phyloP scores from a whole-genome alignment of 2,113 vertebrate genomes.

The Perca schrenkii region DNA sequence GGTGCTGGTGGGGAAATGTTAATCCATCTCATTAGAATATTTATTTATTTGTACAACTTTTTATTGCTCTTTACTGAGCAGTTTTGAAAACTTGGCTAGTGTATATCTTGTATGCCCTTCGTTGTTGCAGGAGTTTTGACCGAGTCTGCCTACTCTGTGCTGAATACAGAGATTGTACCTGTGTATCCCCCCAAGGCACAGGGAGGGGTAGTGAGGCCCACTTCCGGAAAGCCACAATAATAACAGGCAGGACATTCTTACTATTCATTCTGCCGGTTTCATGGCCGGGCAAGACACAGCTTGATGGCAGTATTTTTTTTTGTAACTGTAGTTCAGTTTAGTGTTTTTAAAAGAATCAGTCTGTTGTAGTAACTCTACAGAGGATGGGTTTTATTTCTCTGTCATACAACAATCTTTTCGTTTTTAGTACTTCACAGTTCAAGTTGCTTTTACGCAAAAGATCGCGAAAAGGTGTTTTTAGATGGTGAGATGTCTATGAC shows the following conservation, averaged over 20 bases:
- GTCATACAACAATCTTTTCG: not conserved
- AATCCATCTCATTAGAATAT: constrained; percentile 18
- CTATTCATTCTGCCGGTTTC: constrained; percentile 64
- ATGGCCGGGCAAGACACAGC: constrained; percentile 76
- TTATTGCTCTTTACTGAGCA: too few species aligned
- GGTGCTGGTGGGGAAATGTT: not conserved
- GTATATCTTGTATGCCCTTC: not conserved
- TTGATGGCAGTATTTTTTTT: constrained; percentile 49
- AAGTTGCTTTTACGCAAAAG: not conserved
- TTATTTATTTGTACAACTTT: not conserved
- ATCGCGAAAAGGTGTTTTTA: not conserved
- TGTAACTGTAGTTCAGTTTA: not conserved
- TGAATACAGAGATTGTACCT: constrained; percentile 71
- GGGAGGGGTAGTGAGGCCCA: constrained; percentile 78
- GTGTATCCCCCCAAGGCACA: constrained; percentile 55
- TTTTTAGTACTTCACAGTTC: not conserved
- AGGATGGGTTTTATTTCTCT: not conserved
- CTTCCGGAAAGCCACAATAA: constrained; percentile 80
- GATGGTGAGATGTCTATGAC: not conserved
- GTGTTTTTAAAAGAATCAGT: not conserved
- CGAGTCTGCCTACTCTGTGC: not conserved
- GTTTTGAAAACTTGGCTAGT: not conserved
- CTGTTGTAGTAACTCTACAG: not conserved
- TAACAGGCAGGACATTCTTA: constrained; percentile 78
- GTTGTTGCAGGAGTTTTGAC: constrained; percentile 16